Conservation (phyloP, 2,113 vertebrate species). For the Tychaedon coryphoeus region DNA sequence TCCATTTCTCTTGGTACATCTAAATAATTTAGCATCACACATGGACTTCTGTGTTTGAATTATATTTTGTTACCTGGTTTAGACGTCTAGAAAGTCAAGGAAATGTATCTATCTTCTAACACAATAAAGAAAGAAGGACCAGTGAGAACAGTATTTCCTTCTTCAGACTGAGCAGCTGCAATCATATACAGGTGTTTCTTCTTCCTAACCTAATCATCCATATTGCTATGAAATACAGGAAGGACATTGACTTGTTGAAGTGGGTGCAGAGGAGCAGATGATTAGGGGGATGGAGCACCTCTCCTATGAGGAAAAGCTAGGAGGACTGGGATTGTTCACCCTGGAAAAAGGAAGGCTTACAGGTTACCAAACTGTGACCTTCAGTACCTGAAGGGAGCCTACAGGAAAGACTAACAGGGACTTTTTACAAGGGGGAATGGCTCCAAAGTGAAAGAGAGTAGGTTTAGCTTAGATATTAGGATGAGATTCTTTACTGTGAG, state of each 20-base stretch:
- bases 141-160: neutral
- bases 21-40: neutral
- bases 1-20: neutral
- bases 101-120: neutral
- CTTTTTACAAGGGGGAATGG: neutral
- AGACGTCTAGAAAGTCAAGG: neutral
- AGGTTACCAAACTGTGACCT: neutral
- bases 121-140: neutral
- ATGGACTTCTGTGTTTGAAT: neutral
- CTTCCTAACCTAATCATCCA: neutral
- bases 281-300: neutral
- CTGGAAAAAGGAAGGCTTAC: neutral
- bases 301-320: neutral
- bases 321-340: neutral
- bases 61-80: neutral
- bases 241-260: neutral
- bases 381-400: neutral
- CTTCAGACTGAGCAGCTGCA: neutral
- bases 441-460: neutral
- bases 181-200: neutral
- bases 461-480: neutral
- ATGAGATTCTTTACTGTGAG: neutral
- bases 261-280: fast-evolving
- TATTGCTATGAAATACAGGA: neutral
- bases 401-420: neutral